These are phyloP conservation scores for Leguminivora glycinivorella DNA, from an alignment of 1,140 invertebrate genomes.

Conservation along the genomic window DNA sequence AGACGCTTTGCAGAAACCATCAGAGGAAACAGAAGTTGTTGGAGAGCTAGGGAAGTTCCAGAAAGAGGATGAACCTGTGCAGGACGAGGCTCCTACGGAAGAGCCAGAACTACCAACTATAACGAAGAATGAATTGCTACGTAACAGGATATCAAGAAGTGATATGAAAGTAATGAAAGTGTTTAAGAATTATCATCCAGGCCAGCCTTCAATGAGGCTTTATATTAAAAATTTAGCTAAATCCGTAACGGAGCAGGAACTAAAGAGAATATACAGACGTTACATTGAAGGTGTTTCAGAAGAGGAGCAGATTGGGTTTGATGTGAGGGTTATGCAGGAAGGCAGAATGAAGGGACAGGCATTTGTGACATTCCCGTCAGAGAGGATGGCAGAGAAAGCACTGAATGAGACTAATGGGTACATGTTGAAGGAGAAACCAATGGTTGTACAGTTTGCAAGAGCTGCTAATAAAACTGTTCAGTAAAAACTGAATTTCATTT, in stretches of 20 bases:
- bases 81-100: constrained; percentile 40
- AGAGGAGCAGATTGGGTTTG: constrained; percentile 82
- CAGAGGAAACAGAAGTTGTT: constrained; percentile 55
- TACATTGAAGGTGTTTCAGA: constrained; percentile 78
- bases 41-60: constrained; percentile 70
- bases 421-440: constrained; percentile 91
- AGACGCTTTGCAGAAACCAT: constrained; percentile 58
- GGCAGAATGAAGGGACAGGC: constrained; percentile 98
- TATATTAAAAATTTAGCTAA: constrained; percentile 97
- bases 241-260: constrained; percentile 86
- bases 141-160: constrained; percentile 84
- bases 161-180: constrained; percentile 89
- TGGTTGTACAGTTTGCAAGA: constrained; percentile 94
- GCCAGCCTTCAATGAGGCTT: constrained; percentile 88
- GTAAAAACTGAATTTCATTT: constrained; percentile 36
- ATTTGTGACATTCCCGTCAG: constrained; percentile 89
- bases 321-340: constrained; percentile 95
- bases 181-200: constrained; percentile 92
- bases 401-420: constrained; percentile 93
- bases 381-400: constrained; percentile 86
- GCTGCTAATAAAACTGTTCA: constrained; percentile 71
- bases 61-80: constrained; percentile 52
- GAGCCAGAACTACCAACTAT: constrained; percentile 79
- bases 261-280: constrained; percentile 88
- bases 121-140: constrained; percentile 82